Evolutionary conservation across 2,888 invertebrate genomes (phyloP).

Genomic region (Drosophila greeni): DNA sequence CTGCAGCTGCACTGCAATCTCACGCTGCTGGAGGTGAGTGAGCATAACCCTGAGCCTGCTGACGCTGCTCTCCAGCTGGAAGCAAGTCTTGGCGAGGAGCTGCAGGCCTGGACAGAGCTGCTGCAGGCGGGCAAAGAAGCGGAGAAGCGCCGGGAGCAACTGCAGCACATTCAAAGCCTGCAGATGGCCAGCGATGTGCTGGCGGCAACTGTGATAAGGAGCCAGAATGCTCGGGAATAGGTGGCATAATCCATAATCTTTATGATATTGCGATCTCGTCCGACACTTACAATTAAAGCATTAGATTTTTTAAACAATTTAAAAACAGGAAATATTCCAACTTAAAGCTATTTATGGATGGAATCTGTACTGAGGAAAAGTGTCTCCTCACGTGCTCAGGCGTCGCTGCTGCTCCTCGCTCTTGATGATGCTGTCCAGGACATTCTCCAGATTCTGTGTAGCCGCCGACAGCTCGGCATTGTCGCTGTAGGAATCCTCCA

Average conservation of each 20-base stretch:
- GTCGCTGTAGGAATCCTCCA: constrained; percentile 78
- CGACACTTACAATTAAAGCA: constrained; percentile 1
- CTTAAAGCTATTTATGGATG: no score
- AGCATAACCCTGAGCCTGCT: constrained; percentile 2
- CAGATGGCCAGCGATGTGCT: constrained; percentile 59
- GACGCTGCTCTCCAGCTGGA: constrained; percentile 55
- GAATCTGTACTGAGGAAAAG: no score
- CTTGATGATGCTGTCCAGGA: constrained; percentile 77
- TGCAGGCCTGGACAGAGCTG: constrained; percentile 38
- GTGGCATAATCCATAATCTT: neutral
- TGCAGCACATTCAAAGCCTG: constrained; percentile 39
- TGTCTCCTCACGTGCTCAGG: constrained; percentile 48
- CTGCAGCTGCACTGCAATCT: constrained; percentile 63
- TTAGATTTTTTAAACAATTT: neutral
- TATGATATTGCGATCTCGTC: constrained; percentile 1
- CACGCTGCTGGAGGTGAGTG: constrained; percentile 29
- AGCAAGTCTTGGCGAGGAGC: constrained; percentile 65
- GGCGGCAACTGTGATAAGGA: constrained; percentile 44
- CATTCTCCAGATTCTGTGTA: constrained; percentile 78
- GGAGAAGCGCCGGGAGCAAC: neutral
- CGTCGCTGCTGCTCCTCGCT: constrained; percentile 75
- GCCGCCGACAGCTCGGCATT: constrained; percentile 78
- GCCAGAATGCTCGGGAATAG: constrained; percentile 9
- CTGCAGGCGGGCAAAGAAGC: neutral
- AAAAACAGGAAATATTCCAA: neutral